Conservation (phyloP, 2,888 invertebrate species). For the Cerastoderma edule region DNA sequence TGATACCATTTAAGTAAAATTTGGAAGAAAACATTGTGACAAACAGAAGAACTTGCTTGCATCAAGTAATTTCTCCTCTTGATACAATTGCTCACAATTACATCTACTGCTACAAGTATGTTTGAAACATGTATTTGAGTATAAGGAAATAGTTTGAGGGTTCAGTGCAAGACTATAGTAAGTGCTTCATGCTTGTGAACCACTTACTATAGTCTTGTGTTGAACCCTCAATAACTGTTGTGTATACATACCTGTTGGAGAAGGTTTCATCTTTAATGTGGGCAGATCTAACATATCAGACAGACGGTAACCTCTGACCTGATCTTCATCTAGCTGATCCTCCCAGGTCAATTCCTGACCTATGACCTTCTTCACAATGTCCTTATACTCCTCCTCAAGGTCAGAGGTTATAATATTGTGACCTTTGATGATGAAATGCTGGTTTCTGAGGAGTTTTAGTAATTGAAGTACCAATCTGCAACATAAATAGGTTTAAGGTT, state of each 20-base stretch:
- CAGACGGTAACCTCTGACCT: slow-evolving; percentile 39
- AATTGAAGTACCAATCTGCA: slow-evolving; percentile 68
- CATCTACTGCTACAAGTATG: too few relatives aligned
- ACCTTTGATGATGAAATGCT: slow-evolving; percentile 73
- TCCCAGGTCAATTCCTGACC: slow-evolving; percentile 77
- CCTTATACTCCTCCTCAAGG: slow-evolving; percentile 64
- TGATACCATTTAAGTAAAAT: too few relatives aligned
- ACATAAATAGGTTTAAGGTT: neutral
- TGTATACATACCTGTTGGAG: neutral
- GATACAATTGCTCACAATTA: too few relatives aligned
- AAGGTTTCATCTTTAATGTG: slow-evolving; percentile 24
- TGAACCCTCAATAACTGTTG: too few relatives aligned
- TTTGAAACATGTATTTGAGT: too few relatives aligned
- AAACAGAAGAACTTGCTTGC: too few relatives aligned
- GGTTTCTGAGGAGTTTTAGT: slow-evolving; percentile 71
- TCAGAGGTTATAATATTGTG: slow-evolving; percentile 71
- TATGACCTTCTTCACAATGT: slow-evolving; percentile 65
- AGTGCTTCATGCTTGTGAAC: too few relatives aligned
- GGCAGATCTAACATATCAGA: slow-evolving; percentile 54
- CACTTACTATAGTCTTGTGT: too few relatives aligned
- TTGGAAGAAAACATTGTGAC: too few relatives aligned
- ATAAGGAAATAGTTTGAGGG: too few relatives aligned
- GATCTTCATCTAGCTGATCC: slow-evolving; percentile 57
- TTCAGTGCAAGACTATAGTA: too few relatives aligned
- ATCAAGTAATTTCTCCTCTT: too few relatives aligned